phyloP scores from a whole-genome alignment of 2,797 vertebrate species.

The Enteromius radiatus region DNA sequence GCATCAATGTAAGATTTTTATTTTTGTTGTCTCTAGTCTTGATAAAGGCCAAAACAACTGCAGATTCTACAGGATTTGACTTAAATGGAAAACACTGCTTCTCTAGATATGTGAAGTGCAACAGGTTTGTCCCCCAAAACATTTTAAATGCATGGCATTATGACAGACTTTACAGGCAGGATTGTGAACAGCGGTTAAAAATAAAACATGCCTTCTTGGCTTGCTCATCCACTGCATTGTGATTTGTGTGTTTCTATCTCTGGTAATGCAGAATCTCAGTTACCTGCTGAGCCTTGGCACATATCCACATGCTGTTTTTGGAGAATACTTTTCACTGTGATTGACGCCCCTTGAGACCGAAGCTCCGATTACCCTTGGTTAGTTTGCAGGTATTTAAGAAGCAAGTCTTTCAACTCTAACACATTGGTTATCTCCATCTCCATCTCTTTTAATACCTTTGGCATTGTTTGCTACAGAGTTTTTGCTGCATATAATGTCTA shows the following conservation, averaged over 20 bases:
- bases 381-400: slow-evolving; percentile 23
- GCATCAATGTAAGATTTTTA: neutral
- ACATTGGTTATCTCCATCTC: neutral
- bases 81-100: neutral
- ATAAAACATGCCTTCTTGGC: slow-evolving; percentile 37
- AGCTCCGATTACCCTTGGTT: slow-evolving; percentile 25
- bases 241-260: slow-evolving; percentile 32
- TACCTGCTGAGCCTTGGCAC: slow-evolving; percentile 22
- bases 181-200: slow-evolving; percentile 24
- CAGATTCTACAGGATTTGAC: neutral
- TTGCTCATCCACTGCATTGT: slow-evolving; percentile 5
- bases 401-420: neutral
- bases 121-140: neutral
- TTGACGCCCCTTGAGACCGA: neutral
- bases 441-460: neutral
- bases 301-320: slow-evolving; percentile 26
- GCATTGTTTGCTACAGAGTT: neutral
- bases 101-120: neutral
- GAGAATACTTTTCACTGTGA: slow-evolving; percentile 3
- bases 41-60: slow-evolving; percentile 4
- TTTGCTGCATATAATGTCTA: neutral
- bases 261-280: slow-evolving; percentile 26
- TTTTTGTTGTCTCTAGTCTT: slow-evolving; percentile 16
- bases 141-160: slow-evolving; percentile 13
- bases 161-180: neutral